Conservation (phyloP, 2,113 vertebrate genomes). For the Vidua chalybeata region DNA sequence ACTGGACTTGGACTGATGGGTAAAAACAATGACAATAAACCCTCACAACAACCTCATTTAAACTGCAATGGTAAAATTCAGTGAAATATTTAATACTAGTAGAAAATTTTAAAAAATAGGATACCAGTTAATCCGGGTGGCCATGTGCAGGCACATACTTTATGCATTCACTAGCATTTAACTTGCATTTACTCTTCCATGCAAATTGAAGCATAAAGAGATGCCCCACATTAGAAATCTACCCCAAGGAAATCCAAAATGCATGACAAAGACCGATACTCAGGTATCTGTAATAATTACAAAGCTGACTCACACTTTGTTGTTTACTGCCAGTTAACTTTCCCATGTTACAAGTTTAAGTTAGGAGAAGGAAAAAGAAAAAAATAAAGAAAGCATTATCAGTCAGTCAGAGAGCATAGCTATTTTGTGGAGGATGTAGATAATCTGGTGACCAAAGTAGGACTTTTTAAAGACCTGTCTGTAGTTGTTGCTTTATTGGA, state of each 20-base stretch:
- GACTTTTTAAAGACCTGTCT: constrained; percentile 4
- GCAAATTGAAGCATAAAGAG: neutral
- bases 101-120: neutral
- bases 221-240: neutral
- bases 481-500: constrained; percentile 21
- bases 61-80: neutral
- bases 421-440: neutral
- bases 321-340: neutral
- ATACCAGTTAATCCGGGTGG: neutral
- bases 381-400: neutral
- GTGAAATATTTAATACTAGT: neutral
- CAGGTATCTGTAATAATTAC: neutral
- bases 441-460: constrained; percentile 6
- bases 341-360: neutral
- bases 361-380: neutral
- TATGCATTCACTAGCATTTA: neutral
- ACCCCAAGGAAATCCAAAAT: neutral
- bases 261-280: neutral
- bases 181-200: neutral
- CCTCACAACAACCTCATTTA: neutral
- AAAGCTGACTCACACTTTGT: neutral
- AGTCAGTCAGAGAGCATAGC: neutral
- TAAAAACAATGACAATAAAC: neutral
- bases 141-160: neutral
- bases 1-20: neutral